Evolutionary conservation across 2,888 invertebrate genomes (phyloP).

Genomic region (Melieria crassipennis): DNA sequence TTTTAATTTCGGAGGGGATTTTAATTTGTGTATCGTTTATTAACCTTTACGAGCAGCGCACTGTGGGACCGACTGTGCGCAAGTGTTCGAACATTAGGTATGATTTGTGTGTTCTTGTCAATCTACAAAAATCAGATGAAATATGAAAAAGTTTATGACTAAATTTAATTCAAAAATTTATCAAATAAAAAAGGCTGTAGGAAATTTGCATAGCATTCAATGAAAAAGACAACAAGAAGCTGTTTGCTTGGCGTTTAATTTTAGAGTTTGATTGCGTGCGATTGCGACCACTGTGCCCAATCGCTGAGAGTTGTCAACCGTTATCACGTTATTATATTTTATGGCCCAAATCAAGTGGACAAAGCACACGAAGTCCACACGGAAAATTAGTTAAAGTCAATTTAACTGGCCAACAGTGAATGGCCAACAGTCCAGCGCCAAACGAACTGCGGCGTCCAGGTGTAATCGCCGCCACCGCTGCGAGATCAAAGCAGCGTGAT

Average conservation of each 20-base stretch:
- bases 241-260: no score
- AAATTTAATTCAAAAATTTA: not conserved
- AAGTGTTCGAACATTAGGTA: no score
- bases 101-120: no score
- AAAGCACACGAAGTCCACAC: slow-evolving; percentile 9
- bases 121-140: not conserved
- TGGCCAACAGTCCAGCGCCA: no score
- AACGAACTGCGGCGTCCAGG: no score
- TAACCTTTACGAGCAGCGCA: slow-evolving; percentile 2
- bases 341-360: slow-evolving; percentile 28
- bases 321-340: slow-evolving; percentile 32
- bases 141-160: not conserved
- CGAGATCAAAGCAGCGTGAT: slow-evolving; percentile 1
- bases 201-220: not conserved
- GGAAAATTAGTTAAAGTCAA: slow-evolving; percentile 27
- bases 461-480: not conserved
- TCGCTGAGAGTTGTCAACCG: slow-evolving; percentile 5
- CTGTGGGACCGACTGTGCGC: not conserved
- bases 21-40: slow-evolving; percentile 4
- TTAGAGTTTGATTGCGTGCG: no score
- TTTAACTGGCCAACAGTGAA: not conserved
- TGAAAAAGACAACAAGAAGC: no score
- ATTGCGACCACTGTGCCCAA: slow-evolving; percentile 13
- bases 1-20: not conserved
- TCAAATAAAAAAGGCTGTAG: not conserved